Evolutionary conservation across 2,888 invertebrate species (phyloP), one percentile per base, ranked within the genome.

Genomic region (Acanthosoma haemorrhoidale): DNA sequence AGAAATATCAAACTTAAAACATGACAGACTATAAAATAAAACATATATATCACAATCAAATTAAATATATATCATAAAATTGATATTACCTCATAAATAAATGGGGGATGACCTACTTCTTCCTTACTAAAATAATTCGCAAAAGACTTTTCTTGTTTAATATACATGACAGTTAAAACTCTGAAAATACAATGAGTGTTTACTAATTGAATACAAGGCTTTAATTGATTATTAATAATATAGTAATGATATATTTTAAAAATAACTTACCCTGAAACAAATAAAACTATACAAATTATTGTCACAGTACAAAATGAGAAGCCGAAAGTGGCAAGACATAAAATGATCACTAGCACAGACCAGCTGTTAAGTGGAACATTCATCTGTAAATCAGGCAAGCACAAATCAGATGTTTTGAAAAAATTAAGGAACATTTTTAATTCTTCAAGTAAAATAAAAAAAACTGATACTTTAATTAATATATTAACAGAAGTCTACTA

Each of bases 261-360:
- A 57, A 21, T 64, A 69, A n/a, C 70, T 69, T 41, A 72, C 72
- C 72, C 72, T 3, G 63, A 38, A 58, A 72, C 43, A 21, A 72
- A 72, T 32, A 71, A 38, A 29, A 68, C 31, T 18, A 66, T 15
- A 41, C 68, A 70, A 32, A 72, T 43, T 34, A 72, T 18, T 38
- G 69, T 58, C 32, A 72, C 68, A 43, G 69, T 57, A 64, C 72
- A 72, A 18, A 72, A 71, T 4, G 70, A 64, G 18, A 75, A 71
- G 34, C 75, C 75, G 70, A 75, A 75, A 11, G 74, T 73, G 16
- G 75, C 63, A 41, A 73, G 39, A 58, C 69, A 75, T n/a, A 75
- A 71, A 59, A 58, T 18, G 18, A 73, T 39, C 41, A 73, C 71
- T 29, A 75, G 70, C 16, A 71, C 73, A 61, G 64, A 61, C 75